Percentiles rank a stretch among this genome's conserved stretches.
These are phyloP conservation scores for Xenopus laevis DNA, from an alignment of 2,113 vertebrate species.

Conservation along the genomic window DNA sequence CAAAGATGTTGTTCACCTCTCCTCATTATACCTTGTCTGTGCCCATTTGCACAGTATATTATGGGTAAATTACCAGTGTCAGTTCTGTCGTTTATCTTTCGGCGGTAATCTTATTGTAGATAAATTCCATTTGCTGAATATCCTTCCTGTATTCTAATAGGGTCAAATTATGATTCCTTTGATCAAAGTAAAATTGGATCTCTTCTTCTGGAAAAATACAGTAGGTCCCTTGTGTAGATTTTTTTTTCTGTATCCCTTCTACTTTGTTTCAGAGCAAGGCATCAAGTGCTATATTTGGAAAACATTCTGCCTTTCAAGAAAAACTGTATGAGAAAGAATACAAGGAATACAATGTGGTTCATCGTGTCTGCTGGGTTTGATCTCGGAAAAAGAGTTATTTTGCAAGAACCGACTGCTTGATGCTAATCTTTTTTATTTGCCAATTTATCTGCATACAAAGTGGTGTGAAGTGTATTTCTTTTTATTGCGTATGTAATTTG, in stretches of 20 bases:
- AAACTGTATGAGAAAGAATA: neutral
- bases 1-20: conserved; percentile 28
- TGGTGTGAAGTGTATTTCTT: no score
- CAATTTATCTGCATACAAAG: no score
- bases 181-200: conserved; percentile 30
- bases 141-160: conserved; percentile 43
- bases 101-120: conserved; percentile 41
- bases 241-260: neutral
- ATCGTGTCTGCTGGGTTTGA: no score
- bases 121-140: conserved; percentile 40
- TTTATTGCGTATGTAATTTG: no score
- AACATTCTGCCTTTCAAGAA: neutral
- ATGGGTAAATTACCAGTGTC: conserved; percentile 40
- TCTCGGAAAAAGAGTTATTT: neutral
- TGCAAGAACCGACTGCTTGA: no score
- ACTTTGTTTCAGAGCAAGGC: conserved; percentile 4
- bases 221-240: conserved; percentile 23
- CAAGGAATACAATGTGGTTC: no score
- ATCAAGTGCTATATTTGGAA: neutral
- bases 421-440: no score
- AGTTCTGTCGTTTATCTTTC: conserved; percentile 39
- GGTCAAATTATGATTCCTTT: conserved; percentile 43
- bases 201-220: conserved; percentile 25
- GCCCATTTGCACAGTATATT: conserved; percentile 41
- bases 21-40: conserved; percentile 9